Evolutionary conservation across 1,140 invertebrate species (phyloP).

Genomic region (Bombus cullumanus): DNA sequence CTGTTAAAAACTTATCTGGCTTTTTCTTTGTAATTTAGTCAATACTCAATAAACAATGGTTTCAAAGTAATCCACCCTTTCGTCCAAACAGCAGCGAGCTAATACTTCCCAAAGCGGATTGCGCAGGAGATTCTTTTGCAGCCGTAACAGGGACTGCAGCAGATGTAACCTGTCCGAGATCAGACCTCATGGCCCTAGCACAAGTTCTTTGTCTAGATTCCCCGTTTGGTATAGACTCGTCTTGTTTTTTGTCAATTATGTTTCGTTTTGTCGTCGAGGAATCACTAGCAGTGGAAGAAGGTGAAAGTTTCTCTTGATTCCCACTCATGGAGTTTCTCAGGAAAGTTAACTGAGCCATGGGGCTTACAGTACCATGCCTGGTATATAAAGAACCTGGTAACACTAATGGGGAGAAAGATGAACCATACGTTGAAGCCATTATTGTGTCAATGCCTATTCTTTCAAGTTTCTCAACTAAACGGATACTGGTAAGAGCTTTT

Average conservation of each 20-base stretch:
- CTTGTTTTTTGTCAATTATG: conserved; percentile 7
- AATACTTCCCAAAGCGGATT: conserved; percentile 89
- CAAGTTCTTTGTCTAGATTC: conserved; percentile 75
- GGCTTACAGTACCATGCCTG: conserved; percentile 85
- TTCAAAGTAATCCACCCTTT: conserved; percentile 90
- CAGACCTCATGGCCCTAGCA: conserved; percentile 82
- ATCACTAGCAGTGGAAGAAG: conserved; percentile 77
- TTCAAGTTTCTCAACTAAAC: conserved; percentile 87
- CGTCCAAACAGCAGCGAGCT: conserved; percentile 91
- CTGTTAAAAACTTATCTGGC: not conserved
- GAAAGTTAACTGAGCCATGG: conserved; percentile 89
- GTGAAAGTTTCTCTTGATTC: conserved; percentile 74
- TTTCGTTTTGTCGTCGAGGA: conserved; percentile 77
- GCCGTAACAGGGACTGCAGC: conserved; percentile 74
- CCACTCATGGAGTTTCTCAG: conserved; percentile 83
- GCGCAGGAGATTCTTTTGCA: conserved; percentile 80
- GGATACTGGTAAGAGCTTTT: conserved; percentile 82
- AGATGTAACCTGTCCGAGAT: conserved; percentile 85
- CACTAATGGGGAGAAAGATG: conserved; percentile 83
- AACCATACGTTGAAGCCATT: conserved; percentile 81
- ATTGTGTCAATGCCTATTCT: conserved; percentile 87
- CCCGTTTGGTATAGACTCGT: conserved; percentile 3
- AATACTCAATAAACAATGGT: conserved; percentile 13
- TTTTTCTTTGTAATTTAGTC: not conserved
- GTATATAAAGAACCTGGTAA: conserved; percentile 83